Conservation (phyloP, 2,888 invertebrate species). For the Andrena praecox region DNA sequence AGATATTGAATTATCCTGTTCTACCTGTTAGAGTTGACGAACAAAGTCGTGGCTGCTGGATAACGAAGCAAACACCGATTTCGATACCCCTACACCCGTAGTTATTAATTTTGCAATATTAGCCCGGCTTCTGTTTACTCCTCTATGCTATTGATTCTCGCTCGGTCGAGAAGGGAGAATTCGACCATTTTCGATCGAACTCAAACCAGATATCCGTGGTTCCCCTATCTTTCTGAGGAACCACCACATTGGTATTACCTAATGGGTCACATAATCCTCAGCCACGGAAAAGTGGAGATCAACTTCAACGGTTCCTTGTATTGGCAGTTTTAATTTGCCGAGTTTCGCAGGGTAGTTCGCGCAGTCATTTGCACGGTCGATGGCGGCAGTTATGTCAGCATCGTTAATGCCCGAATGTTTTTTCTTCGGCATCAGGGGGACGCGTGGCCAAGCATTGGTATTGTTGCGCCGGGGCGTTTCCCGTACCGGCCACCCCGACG, state of each 20-base stretch:
- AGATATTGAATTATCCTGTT: conserved; percentile 68
- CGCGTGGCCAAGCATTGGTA: neutral
- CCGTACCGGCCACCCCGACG: too few relatives aligned
- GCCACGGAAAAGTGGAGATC: too few relatives aligned
- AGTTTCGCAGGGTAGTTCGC: neutral
- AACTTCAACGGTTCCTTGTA: too few relatives aligned
- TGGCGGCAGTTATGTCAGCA: conserved; percentile 1
- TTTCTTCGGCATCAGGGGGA: neutral
- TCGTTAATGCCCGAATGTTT: neutral
- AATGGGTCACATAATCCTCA: neutral
- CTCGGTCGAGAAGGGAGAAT: neutral
- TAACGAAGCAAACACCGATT: neutral
- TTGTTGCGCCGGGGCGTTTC: too few relatives aligned
- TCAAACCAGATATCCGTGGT: neutral
- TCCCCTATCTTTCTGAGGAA: too few relatives aligned
- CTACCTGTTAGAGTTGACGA: conserved; percentile 34
- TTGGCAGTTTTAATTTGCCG: conserved; percentile 4
- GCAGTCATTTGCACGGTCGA: conserved; percentile 7
- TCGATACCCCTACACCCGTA: neutral
- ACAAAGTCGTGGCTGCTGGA: conserved; percentile 23
- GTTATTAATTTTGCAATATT: conserved; percentile 30
- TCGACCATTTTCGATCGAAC: neutral
- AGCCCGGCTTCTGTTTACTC: neutral
- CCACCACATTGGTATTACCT: neutral
- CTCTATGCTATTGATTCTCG: neutral